Evolutionary conservation across 2,888 invertebrate species (phyloP).

Genomic region (Halictus ligatus): DNA sequence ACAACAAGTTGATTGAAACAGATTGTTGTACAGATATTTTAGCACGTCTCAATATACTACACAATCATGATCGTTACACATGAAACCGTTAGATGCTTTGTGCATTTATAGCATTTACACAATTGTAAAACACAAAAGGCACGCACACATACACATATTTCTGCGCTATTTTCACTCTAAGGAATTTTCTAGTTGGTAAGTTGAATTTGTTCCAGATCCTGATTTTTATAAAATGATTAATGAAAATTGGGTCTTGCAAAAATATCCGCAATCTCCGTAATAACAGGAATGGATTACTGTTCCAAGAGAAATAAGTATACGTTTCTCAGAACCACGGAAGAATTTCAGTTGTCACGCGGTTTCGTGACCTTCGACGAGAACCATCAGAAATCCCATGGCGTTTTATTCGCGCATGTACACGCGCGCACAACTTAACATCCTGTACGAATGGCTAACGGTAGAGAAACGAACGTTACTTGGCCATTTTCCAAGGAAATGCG

Average conservation of each 20-base stretch:
- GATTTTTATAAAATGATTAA: background rate
- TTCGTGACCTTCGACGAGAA: conserved; percentile 25
- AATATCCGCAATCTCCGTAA: background rate
- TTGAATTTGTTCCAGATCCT: background rate
- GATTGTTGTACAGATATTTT: background rate
- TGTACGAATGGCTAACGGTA: conserved; percentile 47
- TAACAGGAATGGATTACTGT: background rate
- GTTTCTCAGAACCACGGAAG: conserved; percentile 37
- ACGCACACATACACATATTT: too few species aligned
- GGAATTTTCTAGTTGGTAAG: background rate
- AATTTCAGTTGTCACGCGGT: conserved; percentile 33
- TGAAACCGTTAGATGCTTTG: too few species aligned
- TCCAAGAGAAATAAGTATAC: background rate
- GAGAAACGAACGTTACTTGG: conserved; percentile 52
- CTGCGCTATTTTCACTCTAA: too few species aligned
- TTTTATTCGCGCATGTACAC: conserved; percentile 33
- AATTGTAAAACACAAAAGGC: too few species aligned
- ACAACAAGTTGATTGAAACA: background rate
- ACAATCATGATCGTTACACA: background rate
- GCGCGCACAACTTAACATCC: conserved; percentile 8
- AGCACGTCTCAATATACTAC: background rate
- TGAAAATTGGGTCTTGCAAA: background rate
- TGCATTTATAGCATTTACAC: too few species aligned
- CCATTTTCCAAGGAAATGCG: conserved; percentile 25
- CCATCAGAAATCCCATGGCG: conserved; percentile 47